Conservation (phyloP, 1,140 invertebrate species). For the Potamilus streckersoni region DNA sequence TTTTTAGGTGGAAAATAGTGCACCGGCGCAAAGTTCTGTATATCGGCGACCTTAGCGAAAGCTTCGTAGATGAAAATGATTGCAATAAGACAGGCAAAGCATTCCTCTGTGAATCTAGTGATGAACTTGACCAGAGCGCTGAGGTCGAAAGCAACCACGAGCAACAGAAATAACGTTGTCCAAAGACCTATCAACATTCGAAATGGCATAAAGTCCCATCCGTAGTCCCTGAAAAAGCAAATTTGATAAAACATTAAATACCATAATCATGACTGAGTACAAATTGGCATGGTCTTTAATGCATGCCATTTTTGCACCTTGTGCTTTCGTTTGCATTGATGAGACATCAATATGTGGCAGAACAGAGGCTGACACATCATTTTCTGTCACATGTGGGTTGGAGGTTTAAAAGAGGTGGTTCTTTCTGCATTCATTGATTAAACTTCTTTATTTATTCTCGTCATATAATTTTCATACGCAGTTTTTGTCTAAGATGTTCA, state of each 20-base stretch:
- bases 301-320: no score
- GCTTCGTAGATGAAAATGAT: constrained; percentile 99
- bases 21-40: constrained; percentile 36
- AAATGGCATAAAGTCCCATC: constrained; percentile 94
- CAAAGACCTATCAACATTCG: constrained; percentile 95
- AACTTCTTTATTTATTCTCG: no score
- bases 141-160: constrained; percentile 94
- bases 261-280: no score
- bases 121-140: constrained; percentile 98
- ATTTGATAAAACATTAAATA: not conserved
- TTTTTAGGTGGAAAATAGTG: constrained; percentile 37
- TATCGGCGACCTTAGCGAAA: constrained; percentile 69
- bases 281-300: no score
- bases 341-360: no score
- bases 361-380: no score
- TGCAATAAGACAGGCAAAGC: constrained; percentile 98
- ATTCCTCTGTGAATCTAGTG: constrained; percentile 99
- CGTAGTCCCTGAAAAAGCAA: constrained; percentile 71
- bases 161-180: constrained; percentile 88
- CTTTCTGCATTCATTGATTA: no score
- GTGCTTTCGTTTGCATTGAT: no score
- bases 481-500: no score
- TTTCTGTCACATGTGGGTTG: no score
- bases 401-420: no score
- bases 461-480: no score